phyloP scores from a whole-genome alignment of 2,113 vertebrate genomes.

The Halcyon malimbica region DNA sequence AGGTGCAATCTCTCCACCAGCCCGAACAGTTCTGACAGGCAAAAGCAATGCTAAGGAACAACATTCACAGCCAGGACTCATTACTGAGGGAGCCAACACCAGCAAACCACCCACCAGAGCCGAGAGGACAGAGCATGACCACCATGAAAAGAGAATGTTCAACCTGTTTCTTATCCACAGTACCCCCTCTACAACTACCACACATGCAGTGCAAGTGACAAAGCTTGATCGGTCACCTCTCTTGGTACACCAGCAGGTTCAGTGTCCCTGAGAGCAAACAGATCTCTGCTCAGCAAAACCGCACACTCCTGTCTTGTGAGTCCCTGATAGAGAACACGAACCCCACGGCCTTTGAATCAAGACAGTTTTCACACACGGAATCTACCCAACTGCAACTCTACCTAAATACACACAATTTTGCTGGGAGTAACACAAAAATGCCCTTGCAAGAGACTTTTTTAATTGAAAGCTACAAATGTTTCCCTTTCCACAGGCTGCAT shows the following conservation, averaged over 20 bases:
- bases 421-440: not conserved
- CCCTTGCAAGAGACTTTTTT: not conserved
- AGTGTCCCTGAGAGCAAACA: no score
- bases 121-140: not conserved
- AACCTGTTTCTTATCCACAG: not conserved
- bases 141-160: not conserved
- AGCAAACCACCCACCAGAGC: not conserved
- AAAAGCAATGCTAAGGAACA: not conserved
- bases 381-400: not conserved
- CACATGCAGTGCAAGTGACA: accelerated
- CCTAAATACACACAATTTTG: not conserved
- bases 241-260: not conserved
- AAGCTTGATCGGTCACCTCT: not conserved
- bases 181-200: not conserved
- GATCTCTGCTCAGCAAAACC: not conserved
- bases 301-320: not conserved
- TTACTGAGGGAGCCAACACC: not conserved
- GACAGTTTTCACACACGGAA: not conserved
- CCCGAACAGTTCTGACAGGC: not conserved
- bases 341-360: not conserved
- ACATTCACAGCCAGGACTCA: not conserved
- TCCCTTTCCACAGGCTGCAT: not conserved
- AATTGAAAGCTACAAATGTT: not conserved
- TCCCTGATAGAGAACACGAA: not conserved
- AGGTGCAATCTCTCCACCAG: not conserved